phyloP scores from a whole-genome alignment of 2,888 invertebrate species.

The Sepioteuthis lessoniana region DNA sequence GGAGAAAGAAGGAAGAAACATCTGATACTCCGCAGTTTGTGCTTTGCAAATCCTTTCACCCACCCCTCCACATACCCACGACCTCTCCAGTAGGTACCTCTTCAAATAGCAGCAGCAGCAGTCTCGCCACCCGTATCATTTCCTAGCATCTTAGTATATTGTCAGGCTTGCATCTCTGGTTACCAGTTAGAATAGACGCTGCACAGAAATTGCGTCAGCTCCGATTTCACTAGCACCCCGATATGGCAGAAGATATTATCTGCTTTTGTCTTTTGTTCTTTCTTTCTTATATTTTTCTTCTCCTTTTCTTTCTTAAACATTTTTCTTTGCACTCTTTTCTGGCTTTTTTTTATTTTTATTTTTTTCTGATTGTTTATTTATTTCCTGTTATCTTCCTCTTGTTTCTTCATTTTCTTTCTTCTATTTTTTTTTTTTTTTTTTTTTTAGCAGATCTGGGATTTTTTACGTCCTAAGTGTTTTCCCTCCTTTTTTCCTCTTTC shows the following conservation, averaged over 20 bases:
- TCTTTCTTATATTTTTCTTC: not conserved
- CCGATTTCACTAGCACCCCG: not conserved
- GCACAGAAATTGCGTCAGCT: conserved; percentile 33
- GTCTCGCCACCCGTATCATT: conserved; percentile 33
- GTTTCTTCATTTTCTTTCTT: not conserved
- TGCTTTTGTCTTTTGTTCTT: not conserved
- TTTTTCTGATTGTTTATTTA: not conserved
- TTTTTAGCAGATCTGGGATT: not conserved
- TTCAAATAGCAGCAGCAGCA: not conserved
- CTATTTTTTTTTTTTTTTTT: not conserved
- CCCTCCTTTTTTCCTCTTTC: not conserved
- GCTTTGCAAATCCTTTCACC: not conserved
- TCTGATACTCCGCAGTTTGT: conserved; percentile 3
- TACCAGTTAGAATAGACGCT: conserved; percentile 33
- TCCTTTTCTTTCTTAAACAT: not conserved
- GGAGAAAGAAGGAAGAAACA: not conserved
- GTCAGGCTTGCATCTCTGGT: conserved; percentile 9
- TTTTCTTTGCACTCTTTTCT: not conserved
- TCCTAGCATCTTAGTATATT: conserved; percentile 23
- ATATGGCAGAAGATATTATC: conserved; percentile 10
- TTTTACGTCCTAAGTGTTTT: not conserved
- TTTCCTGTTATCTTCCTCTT: not conserved
- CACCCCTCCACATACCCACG: not conserved
- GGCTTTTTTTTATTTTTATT: not conserved
- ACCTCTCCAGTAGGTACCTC: conserved; percentile 10